Evolutionary conservation across 2,797 vertebrate genomes (phyloP).

Genomic region (Petrocephalus sullivani): DNA sequence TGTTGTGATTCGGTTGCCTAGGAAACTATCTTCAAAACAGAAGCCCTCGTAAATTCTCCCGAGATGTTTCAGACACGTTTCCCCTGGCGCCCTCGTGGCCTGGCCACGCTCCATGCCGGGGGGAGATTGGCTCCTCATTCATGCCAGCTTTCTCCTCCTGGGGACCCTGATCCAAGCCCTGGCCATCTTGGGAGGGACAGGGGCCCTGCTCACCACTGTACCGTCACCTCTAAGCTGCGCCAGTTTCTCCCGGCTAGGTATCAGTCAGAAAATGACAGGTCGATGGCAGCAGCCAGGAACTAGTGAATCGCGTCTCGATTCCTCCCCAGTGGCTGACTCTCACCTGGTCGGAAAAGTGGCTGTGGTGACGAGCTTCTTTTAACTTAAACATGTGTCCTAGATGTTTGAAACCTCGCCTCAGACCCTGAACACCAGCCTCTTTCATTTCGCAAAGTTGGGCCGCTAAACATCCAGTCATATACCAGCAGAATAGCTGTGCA

Average conservation of each 20-base stretch:
- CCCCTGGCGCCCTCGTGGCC: conserved; percentile 54
- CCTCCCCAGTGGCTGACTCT: conserved; percentile 27
- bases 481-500: too few species aligned
- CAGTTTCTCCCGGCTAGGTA: conserved; percentile 26
- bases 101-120: conserved; percentile 60
- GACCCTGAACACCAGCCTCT: conserved; percentile 26
- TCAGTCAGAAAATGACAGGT: conserved; percentile 26
- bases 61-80: conserved; percentile 68
- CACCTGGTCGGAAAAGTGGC: not conserved
- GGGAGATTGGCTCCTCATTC: conserved; percentile 66
- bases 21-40: conserved; percentile 84
- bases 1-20: conserved; percentile 75
- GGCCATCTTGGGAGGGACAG: conserved; percentile 55
- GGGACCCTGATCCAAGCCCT: conserved; percentile 68
- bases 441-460: conserved; percentile 27
- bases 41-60: conserved; percentile 74
- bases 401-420: conserved; percentile 17
- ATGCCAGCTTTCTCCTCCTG: conserved; percentile 70
- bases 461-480: not conserved
- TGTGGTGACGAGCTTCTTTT: not conserved
- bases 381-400: not conserved
- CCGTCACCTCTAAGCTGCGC: not conserved
- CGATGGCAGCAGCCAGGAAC: conserved; percentile 26
- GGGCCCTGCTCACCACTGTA: not conserved
- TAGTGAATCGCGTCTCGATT: conserved; percentile 32